Evolutionary conservation across 2,888 invertebrate species (phyloP), one percentile per base, ranked within the genome.

Genomic region (Cantharis lateralis): DNA sequence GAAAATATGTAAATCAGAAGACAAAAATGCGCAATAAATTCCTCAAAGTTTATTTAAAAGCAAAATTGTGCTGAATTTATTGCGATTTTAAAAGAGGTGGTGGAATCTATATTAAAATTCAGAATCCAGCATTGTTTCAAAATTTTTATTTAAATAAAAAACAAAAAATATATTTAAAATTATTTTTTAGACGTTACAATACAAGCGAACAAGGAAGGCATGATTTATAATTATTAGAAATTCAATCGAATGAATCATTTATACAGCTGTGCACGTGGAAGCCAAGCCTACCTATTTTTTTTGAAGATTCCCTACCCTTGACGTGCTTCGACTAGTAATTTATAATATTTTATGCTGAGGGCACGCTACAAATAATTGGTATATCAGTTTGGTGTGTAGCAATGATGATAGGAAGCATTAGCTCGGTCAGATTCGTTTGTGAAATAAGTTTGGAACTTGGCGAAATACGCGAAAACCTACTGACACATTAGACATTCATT

Each of bases 261-360:
- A 78, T 81, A 78, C 79, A 81, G 75, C 75, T 74, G 78, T 77
- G 79, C 82, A 79, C 81, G 81, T 79, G 80, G 80, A 81, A 75
- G 82, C 82, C 82, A 82, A 82, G 81, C 82, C 82, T 80, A 77
- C 80, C 80, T 81, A 72, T 82, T 81, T 80, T n/a, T 78, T 74
- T 76, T 48, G 48, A 48, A 81, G 78, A 81, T 80, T 80, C 78
- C 77, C 78, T 73, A 80, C 76, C 74, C 77, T 68, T 77, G 75
- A 76, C 82, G 82, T 82, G 82, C 78, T 75, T 78, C 64, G 81
- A 76, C 72, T 82, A 69, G 73, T 81, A 82, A 82, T 81, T 78
- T 68, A 63, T 63, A 32, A 68, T 75, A 66, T 66, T 20, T 66
- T 66, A 66, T 66, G 18, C 64, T 24, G 64, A 62, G 32, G 70